Conservation (phyloP, 2,888 invertebrate species). For the Heliconius cydno region DNA sequence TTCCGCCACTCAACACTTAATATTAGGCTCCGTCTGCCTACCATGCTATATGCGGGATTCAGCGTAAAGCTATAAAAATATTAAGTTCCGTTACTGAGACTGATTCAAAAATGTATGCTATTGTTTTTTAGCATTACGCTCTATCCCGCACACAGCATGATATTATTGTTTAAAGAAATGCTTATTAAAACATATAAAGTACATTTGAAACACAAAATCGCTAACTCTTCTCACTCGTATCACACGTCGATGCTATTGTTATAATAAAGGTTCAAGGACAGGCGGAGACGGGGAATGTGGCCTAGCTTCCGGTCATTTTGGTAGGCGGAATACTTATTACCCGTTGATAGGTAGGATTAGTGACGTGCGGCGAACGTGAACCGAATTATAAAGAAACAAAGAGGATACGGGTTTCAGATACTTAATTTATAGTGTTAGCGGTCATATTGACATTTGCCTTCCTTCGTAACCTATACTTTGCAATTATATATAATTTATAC, state of each 20-base stretch:
- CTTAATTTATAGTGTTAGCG: constrained; percentile 6
- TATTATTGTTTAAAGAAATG: too few species aligned
- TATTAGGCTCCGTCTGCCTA: background rate
- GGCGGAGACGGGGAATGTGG: constrained; percentile 65
- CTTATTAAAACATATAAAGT: background rate
- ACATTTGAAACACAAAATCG: constrained; percentile 31
- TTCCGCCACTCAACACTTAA: background rate
- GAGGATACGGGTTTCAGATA: constrained; percentile 4
- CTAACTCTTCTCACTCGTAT: constrained; percentile 45
- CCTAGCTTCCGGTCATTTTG: constrained; percentile 69
- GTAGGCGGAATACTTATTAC: constrained; percentile 62
- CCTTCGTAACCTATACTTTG: background rate
- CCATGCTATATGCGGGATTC: background rate
- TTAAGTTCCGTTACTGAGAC: too few species aligned
- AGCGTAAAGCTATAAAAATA: background rate
- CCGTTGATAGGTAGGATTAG: constrained; percentile 30
- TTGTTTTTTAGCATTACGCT: too few species aligned
- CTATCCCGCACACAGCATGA: too few species aligned
- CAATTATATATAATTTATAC: background rate
- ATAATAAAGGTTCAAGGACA: constrained; percentile 72
- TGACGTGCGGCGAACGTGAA: constrained; percentile 23
- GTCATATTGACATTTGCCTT: constrained; percentile 11
- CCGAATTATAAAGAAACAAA: constrained; percentile 29
- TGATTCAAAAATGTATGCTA: too few species aligned
- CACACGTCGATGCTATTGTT: constrained; percentile 54